Evolutionary conservation across 2,888 invertebrate species (phyloP), one percentile per base, ranked within the genome.

Genomic region (Scelioninae gen. 2): DNA sequence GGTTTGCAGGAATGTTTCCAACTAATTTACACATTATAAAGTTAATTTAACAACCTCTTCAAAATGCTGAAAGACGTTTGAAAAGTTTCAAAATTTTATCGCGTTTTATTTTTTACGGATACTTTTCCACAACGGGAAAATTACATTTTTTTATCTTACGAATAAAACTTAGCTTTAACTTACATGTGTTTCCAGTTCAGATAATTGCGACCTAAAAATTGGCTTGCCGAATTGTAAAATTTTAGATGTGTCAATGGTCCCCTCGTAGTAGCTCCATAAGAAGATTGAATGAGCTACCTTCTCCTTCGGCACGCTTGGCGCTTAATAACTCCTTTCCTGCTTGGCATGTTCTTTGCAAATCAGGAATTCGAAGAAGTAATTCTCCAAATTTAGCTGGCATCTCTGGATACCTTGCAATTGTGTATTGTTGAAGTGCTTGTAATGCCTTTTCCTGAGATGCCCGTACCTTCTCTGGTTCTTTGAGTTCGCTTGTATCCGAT

Each of bases 301-400:
- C 95, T 25, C 86, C 86, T 75, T 89, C 89, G 72, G 95, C 95
- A 78, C 96, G 95, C 86, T 95, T 94, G 78, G 91, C 91, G 65
- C 92, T 92, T 79, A 97, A 89, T 92, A 96, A 94, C 86, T 96
- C 97, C 87, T 97, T 97, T 80, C 96, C 96, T 78, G 95, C 93
- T 90, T 96, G 96, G 87, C 97, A 97, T 79, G 97, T 96, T 84
- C 97, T 90, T 87, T 97, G 96, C 81, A 98, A 89, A 87, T 98
- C 97, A 10, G 97, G 96, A 86, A 98, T 96, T 80, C 97, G 91
- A 74, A 97, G 89, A 76, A 98, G 88, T 61, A 98, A 88, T 87
- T 97, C 97, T 39, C 97, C 97, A 85, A 97, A 97, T 88, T 98
- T 97, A 78, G 96, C 94, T 55, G 96, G 96, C 86, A 94, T 92